Base-by-base conservation (phyloP, 2,113 vertebrate species). In the Lichenostomus cassidix region DNA sequence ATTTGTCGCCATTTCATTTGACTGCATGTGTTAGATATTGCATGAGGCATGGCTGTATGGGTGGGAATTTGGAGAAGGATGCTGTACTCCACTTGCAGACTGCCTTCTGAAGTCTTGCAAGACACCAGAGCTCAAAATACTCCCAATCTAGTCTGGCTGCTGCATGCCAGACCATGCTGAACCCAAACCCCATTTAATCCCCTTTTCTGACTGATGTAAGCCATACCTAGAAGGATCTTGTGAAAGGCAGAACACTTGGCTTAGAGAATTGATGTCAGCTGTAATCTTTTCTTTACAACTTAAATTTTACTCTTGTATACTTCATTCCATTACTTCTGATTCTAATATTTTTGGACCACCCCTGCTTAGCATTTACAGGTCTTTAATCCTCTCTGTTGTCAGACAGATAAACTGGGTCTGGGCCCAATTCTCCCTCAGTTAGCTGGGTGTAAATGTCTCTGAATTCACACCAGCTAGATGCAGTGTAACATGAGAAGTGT, bases 401-500 rank as follows among this genome's bases (percentile, higher is more conserved):
- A 96, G 89, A 59, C 49, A 92, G 80, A 87, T 81, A 89, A 15
- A 59, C 44, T 35, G 27, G 41, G 80, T 94, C 91, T 96, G 76
- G 79, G 90, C 86, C 62, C 77, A 77, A 62, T 95, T 92, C 83
- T 76, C 24, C 44, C 39, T 76, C 39, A 31, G 37, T 90, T 60
- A 73, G 49, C 63, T 15, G 20, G 33, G 79, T 11, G 4, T 87
- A 94, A 92, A 87, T 15, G 22, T 79, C 68, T 58, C 86, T 78
- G 70, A 90, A 85, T 89, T 97, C 89, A 89, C 91, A 95, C 79
- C 85, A 83, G 56, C 25, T 85, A 71, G 83, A 94, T 91, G 87
- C 77, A 91, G 52, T 87, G 91, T 94, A 95, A 97, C 44, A 60
- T 76, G 84, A 95, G 84, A 96, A 80, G 39, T 76, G 86, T 95